phyloP scores from a whole-genome alignment of 2,113 vertebrate genomes.

The Paradisaea rubra region DNA sequence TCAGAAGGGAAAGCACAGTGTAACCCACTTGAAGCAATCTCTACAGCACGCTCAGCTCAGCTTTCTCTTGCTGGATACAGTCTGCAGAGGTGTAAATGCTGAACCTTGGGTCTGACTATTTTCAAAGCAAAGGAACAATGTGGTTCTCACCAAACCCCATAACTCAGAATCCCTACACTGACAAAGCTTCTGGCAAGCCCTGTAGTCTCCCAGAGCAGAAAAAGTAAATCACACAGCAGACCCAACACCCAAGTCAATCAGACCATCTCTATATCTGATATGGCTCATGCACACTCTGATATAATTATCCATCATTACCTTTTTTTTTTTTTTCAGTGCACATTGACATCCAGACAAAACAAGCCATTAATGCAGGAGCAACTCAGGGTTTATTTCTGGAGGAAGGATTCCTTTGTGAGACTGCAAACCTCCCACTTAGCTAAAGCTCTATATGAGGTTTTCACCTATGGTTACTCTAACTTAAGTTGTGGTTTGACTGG shows the following conservation, averaged over 20 bases:
- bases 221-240: background rate
- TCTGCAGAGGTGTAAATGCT: background rate
- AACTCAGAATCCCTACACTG: background rate
- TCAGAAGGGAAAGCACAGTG: background rate
- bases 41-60: background rate
- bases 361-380: constrained; percentile 12
- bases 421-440: background rate
- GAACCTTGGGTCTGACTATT: background rate
- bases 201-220: background rate
- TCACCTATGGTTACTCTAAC: background rate
- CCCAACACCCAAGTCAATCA: background rate
- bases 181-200: background rate
- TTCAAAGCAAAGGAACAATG: background rate
- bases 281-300: background rate
- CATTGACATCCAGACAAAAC: constrained; percentile 45
- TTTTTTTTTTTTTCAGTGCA: background rate
- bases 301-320: constrained; percentile 23
- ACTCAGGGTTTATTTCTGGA: constrained; percentile 5
- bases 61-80: background rate
- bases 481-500: background rate
- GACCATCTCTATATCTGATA: background rate
- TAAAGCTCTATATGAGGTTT: background rate
- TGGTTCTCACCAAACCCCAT: background rate
- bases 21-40: background rate
- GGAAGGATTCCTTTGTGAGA: background rate